Conservation (phyloP, 2,113 vertebrate genomes). For the Prunella fulvescens region DNA sequence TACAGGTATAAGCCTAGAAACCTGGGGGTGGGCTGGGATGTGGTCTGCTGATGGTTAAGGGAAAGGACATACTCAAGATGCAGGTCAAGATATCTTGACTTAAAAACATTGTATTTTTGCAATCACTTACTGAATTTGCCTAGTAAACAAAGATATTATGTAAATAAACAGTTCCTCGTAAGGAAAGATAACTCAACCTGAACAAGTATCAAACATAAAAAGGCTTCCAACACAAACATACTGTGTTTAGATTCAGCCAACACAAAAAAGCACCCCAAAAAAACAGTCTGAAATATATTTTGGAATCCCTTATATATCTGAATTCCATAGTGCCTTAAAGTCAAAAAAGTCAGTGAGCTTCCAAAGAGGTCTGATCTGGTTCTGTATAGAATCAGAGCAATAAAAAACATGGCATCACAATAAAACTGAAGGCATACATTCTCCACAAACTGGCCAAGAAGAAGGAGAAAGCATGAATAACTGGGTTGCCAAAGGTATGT, state of each 20-base stretch:
- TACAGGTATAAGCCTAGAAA: not conserved
- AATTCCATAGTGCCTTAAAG: not conserved
- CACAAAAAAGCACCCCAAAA: not conserved
- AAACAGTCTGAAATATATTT: not conserved
- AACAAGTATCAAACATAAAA: not conserved
- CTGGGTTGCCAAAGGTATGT: not conserved
- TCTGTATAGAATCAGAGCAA: not conserved
- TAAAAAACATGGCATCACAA: not conserved
- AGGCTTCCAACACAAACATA: not conserved
- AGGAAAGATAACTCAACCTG: not conserved
- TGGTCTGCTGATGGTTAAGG: not conserved
- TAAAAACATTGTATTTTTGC: not conserved
- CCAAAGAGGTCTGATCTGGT: not conserved
- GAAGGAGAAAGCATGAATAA: not conserved
- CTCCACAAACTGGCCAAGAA: not conserved
- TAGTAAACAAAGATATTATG: not conserved
- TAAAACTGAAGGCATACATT: not conserved
- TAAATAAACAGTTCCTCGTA: not conserved
- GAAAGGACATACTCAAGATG: not conserved
- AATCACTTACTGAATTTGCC: not conserved
- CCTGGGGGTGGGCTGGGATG: fast-evolving
- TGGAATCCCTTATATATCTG: not conserved
- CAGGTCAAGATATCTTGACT: not conserved
- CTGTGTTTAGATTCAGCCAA: not conserved
- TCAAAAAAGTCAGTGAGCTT: not conserved